A percentile compares a stretch with the other conserved stretches of the same genome.
phyloP scores from a whole-genome alignment of 1,140 invertebrate species.

The Scaptomyza pallida region DNA sequence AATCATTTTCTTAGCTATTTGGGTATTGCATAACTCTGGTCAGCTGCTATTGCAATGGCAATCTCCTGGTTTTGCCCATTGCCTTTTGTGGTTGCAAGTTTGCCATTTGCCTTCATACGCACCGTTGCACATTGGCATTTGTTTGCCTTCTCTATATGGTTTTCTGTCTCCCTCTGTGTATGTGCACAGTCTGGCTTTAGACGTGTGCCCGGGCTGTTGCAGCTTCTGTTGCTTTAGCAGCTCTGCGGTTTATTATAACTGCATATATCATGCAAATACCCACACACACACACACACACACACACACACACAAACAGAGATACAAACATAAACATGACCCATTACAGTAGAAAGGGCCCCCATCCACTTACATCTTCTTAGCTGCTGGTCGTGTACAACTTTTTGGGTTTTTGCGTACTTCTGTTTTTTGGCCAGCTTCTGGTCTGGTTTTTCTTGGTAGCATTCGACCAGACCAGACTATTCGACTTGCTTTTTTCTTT shows the following conservation, averaged over 20 bases:
- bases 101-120: slow-evolving; percentile 64
- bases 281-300: slow-evolving; percentile 19
- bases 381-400: slow-evolving; percentile 36
- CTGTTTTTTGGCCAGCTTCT: slow-evolving; percentile 22
- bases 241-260: slow-evolving; percentile 80
- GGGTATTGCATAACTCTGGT: slow-evolving; percentile 18
- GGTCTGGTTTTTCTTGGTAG: slow-evolving; percentile 27
- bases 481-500: slow-evolving; percentile 23
- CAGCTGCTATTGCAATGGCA: slow-evolving; percentile 22
- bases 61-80: slow-evolving; percentile 17
- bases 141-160: slow-evolving; percentile 32
- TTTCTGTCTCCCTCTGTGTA: neutral
- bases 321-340: slow-evolving; percentile 22
- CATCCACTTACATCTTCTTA: slow-evolving; percentile 41
- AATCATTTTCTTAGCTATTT: slow-evolving; percentile 32
- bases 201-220: slow-evolving; percentile 21
- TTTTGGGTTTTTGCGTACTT: slow-evolving; percentile 32
- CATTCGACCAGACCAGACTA: neutral
- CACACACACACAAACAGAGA: slow-evolving; percentile 28
- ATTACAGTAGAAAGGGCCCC: slow-evolving; percentile 17
- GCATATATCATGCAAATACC: slow-evolving; percentile 76
- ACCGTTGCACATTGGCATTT: slow-evolving; percentile 71
- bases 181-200: slow-evolving; percentile 1
- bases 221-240: slow-evolving; percentile 59
- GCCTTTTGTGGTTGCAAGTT: slow-evolving; percentile 57